These are phyloP conservation scores for Chloroceryle inda DNA, from an alignment of 2,797 vertebrate genomes.

Conservation along the genomic window DNA sequence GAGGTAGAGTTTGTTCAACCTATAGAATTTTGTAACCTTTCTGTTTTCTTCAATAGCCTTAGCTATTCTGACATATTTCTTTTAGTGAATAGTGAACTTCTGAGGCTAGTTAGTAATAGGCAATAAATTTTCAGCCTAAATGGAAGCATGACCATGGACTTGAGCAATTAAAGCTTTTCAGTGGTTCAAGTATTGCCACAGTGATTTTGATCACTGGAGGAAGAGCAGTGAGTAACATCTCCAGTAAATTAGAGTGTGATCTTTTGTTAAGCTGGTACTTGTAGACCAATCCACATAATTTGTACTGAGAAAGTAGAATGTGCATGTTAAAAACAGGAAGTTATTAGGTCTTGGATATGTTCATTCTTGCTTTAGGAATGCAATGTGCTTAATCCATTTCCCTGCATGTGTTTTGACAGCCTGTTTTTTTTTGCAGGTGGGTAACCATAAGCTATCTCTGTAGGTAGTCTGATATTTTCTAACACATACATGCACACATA, in stretches of 20 bases:
- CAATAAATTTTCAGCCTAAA: not conserved
- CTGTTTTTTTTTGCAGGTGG: not conserved
- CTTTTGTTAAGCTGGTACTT: not conserved
- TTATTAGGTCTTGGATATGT: not conserved
- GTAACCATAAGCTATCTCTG: not conserved
- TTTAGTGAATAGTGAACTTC: not conserved
- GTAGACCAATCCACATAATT: not conserved
- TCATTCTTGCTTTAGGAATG: not conserved
- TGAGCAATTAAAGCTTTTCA: not conserved
- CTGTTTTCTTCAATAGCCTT: not conserved
- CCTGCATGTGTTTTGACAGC: not conserved
- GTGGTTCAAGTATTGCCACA: not conserved
- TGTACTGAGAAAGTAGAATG: not conserved
- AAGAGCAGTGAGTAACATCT: not conserved
- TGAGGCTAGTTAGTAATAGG: not conserved
- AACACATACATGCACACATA: fast-evolving
- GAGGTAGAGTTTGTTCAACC: constrained; percentile 6
- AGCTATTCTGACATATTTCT: not conserved
- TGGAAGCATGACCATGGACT: not conserved
- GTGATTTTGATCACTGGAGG: not conserved
- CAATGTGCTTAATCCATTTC: not conserved
- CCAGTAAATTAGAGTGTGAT: not conserved
- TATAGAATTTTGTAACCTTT: not conserved
- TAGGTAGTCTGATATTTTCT: not conserved
- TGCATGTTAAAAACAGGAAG: not conserved